Base-by-base conservation (phyloP, 1,140 invertebrate genomes). In the Diplogasteroides magnus region DNA sequence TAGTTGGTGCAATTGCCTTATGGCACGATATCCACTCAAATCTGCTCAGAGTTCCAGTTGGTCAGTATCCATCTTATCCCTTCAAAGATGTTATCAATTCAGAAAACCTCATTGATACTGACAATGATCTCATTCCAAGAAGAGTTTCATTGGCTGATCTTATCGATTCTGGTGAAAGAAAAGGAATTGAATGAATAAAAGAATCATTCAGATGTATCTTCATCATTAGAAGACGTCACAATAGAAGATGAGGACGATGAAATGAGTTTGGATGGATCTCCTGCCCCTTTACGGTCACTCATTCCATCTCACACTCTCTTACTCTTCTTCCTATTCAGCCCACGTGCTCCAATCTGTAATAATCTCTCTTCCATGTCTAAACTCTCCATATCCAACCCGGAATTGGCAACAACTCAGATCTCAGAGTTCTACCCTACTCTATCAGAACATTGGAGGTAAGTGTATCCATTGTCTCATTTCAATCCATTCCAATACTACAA, bases 331-430 rank as follows among this genome's bases (percentile, higher is more conserved):
- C n/a, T 11, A 60, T 78, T 27, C 57, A 31, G 62, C 61, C 27
- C 58, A 66, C n/a, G 72, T 69, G 31, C 59, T 66, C 57, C 67
- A 74, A 56, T 63, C 60, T 55, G 67, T 68, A 31, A 56, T 61
- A 31, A 73, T 69, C 32, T 64, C 25, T 27, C 62, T 31, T 32
- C 73, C 31, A 25, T 61, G 29, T 14, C 68, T 14, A 60, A 72
- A 37, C 69, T 83, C 31, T 82, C 79, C 27, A 60, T 82, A n/a
- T 81, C 81, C 19, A 82, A 82, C 68, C 81, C 81, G 23, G 79
- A 81, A 64, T 64, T 81, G n/a, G 74, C 78, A 14, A 70, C 67
- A 61, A 71, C 59, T 26, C 74, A 81, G 64, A 64, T 81, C 29
- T 76, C 78, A 67, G 61, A 76, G 55, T 72, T 82, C 60, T 81